Base-by-base conservation (phyloP, 2,113 vertebrate genomes). In the Strix aluco region DNA sequence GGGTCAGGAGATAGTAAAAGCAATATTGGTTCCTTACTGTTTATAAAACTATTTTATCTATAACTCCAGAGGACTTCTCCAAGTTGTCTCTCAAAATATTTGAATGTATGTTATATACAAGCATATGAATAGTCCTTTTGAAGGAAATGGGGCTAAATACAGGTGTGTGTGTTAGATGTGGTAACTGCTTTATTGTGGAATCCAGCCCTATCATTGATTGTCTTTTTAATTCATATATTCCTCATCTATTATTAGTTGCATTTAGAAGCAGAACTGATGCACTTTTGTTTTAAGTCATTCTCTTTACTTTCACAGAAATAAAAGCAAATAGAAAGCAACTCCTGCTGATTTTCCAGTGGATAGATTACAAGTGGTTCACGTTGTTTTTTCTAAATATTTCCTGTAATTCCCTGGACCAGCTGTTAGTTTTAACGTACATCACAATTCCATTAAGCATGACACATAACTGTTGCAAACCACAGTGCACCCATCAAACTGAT, bases 401-500 rank as follows among this genome's bases (percentile, higher is more conserved):
- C 63, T 46, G 25, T 61, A 54, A 61, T 61, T 92, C 70, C 62
- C 77, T 62, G 34, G 81, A 30, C 84, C 51, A 86, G 87, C 63
- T 65, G 80, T 75, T 91, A 54, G 44, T 88, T 92, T 90, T 78
- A 70, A 84, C 20, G 9, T 92, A 9, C 42, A 73, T 90, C 93
- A 80, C 61, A 75, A 40, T 95, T 79, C 89, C 95, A 91, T 88
- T 70, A 61, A 77, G 93, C 82, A 26, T 52, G 66, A 78, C 94
- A 81, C 9, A 0, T 22, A 49, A 46, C 57, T 63, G 82, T 69
- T 77, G 59, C 96, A 95, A 81, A 67, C 61, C 94, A 70, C 93
- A 85, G 77, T 5, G 54, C 23, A 46, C 92, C 62, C 88, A 54
- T 93, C 90, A 92, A 62, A 72, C 51, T 65, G 90, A 81, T 96